Evolutionary conservation across 1,140 invertebrate genomes (phyloP), one percentile per base, ranked within the genome.

Genomic region (Mylabris phalerata): DNA sequence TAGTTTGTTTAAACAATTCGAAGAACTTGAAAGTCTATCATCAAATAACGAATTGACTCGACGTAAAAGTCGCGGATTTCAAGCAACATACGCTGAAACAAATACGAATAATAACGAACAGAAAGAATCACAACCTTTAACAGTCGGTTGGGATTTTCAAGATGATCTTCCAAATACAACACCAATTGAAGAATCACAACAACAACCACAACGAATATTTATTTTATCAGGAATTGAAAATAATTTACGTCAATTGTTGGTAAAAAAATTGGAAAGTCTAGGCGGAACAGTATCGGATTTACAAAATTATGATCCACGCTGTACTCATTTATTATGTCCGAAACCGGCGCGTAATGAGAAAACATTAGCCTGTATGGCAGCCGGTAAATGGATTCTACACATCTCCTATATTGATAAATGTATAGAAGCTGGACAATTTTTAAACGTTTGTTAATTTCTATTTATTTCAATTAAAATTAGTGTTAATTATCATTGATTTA

Each of bases 311-410:
- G 89, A 93, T 71, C 67, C 74, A 0, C 71, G 71, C 1, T 83
- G 84, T 45, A 93, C 90, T 0, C 92, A 96, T 75, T 73, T 95
- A 6, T 73, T 96, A 25, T 86, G 88, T 57, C 74, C 83, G 19
- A 83, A 81, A 58, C 85, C 86, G 0, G 78, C 81, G 10, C 82
- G 90, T 61, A 93, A 90, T 71, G 92, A 95, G 77, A 94, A 94
- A 75, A 82, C 89, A 73, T 76, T 95, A 2, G 84, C 85, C 2
- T 86, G 85, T 62, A 83, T 95, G 40, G 92, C 93, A 0, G 80
- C 87, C 0, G 93, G 93, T 25, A 89, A 90, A 68, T 95, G 91
- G 92, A 79, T 95, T 2, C 71, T 95, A 6, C 87, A 92, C 68
- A 80, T 83, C 2, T 82, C 82, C 0, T 95, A 93, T 68, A 74